A percentile compares a stretch with the other conserved stretches of the same genome.
These are phyloP conservation scores for Zoanthus solanderi DNA, from an alignment of 92 coral and sea anemone species.

Conservation along the genomic window DNA sequence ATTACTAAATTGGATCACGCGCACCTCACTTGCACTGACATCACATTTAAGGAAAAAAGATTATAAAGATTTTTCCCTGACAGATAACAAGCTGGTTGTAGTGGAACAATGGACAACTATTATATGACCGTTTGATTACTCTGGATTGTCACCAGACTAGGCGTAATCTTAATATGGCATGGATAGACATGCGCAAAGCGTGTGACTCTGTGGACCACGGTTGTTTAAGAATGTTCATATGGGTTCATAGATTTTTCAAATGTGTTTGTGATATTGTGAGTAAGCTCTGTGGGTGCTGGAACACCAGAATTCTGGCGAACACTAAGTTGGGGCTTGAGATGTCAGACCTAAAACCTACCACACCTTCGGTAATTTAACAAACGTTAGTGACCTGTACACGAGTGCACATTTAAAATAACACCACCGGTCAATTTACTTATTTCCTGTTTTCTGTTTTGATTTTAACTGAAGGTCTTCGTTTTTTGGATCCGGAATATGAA, in stretches of 20 bases:
- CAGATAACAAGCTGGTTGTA: slow-evolving; percentile 18
- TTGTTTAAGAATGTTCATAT: slow-evolving; percentile 12
- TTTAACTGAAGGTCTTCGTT: too few species aligned
- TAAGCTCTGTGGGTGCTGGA: slow-evolving; percentile 8
- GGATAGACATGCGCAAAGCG: slow-evolving; percentile 13
- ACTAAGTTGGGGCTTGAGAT: neutral
- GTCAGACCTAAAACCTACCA: neutral
- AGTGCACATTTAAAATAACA: too few species aligned
- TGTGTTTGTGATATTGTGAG: neutral
- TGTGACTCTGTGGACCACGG: slow-evolving; percentile 1
- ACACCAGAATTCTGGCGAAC: neutral
- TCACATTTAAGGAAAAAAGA: too few species aligned
- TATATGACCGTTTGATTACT: neutral
- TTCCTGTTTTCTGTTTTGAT: too few species aligned
- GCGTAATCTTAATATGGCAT: slow-evolving; percentile 62
- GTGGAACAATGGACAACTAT: slow-evolving; percentile 53
- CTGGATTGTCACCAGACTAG: neutral
- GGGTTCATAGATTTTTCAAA: neutral
- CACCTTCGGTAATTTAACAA: neutral
- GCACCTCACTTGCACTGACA: too few species aligned
- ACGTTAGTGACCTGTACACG: too few species aligned
- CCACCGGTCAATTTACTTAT: too few species aligned
- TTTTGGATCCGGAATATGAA: too few species aligned
- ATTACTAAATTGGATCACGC: too few species aligned
- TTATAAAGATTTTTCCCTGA: too few species aligned